These are phyloP conservation scores for Phragmatobia fuliginosa DNA, from an alignment of 2,888 invertebrate species.

Conservation along the genomic window DNA sequence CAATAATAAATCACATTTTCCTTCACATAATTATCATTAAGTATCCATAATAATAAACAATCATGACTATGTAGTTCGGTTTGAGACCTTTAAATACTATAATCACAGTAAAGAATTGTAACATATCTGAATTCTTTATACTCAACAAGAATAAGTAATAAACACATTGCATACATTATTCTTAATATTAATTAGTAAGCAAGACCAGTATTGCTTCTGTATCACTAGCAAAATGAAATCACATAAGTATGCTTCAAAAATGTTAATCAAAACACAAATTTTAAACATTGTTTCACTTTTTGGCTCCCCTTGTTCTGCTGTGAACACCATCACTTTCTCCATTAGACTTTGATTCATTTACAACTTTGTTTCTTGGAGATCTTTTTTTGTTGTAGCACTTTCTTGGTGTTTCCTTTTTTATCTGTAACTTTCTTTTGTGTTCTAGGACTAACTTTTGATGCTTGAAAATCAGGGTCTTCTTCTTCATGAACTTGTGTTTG, in stretches of 20 bases:
- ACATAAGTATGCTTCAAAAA: background rate
- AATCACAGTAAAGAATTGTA: background rate
- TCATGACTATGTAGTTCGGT: background rate
- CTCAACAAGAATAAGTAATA: background rate
- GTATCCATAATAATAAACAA: conserved; percentile 8
- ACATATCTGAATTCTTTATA: background rate
- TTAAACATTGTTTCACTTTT: background rate
- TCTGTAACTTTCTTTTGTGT: conserved; percentile 17
- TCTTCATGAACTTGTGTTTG: conserved; percentile 9
- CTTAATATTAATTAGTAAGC: background rate
- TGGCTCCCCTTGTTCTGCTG: conserved; percentile 3
- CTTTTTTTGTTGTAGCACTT: conserved; percentile 39
- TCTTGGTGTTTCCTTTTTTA: conserved; percentile 33
- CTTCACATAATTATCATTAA: conserved; percentile 23
- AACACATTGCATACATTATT: background rate
- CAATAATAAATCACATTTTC: conserved; percentile 34
- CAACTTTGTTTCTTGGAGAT: background rate
- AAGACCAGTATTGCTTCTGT: background rate
- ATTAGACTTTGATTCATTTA: background rate
- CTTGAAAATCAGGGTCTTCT: conserved; percentile 22
- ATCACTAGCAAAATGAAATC: conserved; percentile 4
- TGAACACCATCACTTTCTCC: background rate
- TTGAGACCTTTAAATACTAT: background rate
- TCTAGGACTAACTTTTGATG: conserved; percentile 22
- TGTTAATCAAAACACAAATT: background rate